These are phyloP conservation scores for Ctenicera cuprea DNA, from an alignment of 2,888 invertebrate genomes.

Conservation along the genomic window DNA sequence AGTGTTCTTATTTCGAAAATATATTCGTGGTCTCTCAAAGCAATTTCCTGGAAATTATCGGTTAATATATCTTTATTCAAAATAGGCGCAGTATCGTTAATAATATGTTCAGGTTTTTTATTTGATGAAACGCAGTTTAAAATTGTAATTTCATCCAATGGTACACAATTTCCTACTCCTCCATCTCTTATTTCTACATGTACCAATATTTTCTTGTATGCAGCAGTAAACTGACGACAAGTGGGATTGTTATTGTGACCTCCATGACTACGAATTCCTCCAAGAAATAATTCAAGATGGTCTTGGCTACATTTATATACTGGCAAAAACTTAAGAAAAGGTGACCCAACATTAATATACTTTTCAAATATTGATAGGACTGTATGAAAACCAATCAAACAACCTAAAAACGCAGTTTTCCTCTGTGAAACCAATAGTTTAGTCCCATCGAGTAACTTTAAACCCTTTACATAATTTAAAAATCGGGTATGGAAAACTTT, in stretches of 20 bases:
- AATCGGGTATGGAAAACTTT: background rate
- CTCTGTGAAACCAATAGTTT: background rate
- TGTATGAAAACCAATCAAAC: background rate
- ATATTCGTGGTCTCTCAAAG: background rate
- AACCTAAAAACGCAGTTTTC: constrained; percentile 44
- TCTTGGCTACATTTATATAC: background rate
- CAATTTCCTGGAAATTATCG: background rate
- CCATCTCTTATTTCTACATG: background rate
- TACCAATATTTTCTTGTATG: background rate
- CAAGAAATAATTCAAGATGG: background rate
- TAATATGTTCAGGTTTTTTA: background rate
- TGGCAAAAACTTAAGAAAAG: background rate
- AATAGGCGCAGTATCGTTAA: background rate
- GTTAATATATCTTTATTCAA: background rate
- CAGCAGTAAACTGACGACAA: background rate
- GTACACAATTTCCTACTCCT: background rate
- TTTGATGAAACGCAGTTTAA: background rate
- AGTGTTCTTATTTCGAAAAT: background rate
- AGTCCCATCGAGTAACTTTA: background rate
- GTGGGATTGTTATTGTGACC: background rate
- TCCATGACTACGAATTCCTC: background rate
- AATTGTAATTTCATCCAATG: background rate
- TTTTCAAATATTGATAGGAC: background rate
- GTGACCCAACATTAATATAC: background rate
- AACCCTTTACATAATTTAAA: background rate